phyloP scores from a whole-genome alignment of 1,140 invertebrate species.

The Cyclina sinensis region DNA sequence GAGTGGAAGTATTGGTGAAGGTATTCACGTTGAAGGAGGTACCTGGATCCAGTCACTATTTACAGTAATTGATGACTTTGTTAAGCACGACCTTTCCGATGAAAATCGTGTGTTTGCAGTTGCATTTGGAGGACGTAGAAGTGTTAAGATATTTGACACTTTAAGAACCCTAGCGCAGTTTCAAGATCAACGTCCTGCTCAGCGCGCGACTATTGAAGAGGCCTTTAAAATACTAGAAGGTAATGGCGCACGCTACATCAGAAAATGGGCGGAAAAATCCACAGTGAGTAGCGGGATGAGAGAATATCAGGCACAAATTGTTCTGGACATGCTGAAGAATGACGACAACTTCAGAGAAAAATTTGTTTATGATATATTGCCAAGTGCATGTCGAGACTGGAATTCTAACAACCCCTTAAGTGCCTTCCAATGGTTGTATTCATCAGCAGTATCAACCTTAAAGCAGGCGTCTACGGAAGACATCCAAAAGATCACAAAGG shows the following conservation, averaged over 20 bases:
- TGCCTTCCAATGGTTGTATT: background rate
- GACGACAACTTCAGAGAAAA: background rate
- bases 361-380: slow-evolving; percentile 15
- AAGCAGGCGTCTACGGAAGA: background rate
- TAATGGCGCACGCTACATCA: background rate
- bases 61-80: slow-evolving; percentile 19
- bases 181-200: no score
- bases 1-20: background rate
- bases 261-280: background rate
- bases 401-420: background rate
- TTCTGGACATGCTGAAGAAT: background rate
- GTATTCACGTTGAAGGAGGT: background rate
- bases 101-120: slow-evolving; percentile 10
- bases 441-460: background rate
- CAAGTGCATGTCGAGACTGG: slow-evolving; percentile 1
- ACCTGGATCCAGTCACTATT: background rate
- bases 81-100: background rate
- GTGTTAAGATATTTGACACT: background rate
- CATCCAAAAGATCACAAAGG: background rate
- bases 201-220: background rate
- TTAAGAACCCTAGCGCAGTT: no score
- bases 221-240: background rate
- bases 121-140: background rate
- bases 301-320: background rate
- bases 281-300: background rate